phyloP scores from a whole-genome alignment of 1,140 invertebrate genomes.

The Atta texana region DNA sequence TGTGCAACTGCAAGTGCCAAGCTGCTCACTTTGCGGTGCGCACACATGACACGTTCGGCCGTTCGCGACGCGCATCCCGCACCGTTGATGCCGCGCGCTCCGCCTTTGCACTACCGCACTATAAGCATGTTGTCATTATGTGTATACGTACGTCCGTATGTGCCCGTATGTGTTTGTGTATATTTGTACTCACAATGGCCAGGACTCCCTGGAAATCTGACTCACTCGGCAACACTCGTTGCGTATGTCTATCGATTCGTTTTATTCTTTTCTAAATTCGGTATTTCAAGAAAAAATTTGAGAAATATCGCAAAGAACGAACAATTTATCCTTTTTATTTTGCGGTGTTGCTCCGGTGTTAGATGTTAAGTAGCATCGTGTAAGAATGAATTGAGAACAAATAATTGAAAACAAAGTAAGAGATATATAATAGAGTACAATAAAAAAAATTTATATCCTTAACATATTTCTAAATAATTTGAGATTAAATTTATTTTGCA shows the following conservation, averaged over 20 bases:
- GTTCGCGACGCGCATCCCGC: constrained; percentile 64
- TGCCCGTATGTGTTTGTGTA: not conserved
- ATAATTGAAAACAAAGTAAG: not conserved
- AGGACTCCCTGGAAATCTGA: constrained; percentile 57
- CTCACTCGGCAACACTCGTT: constrained; percentile 29
- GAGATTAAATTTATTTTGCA: not conserved
- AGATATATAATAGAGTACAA: not conserved
- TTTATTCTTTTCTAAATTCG: constrained; percentile 1
- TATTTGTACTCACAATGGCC: constrained; percentile 40
- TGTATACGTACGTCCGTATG: not conserved
- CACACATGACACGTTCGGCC: constrained; percentile 74
- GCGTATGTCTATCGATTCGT: constrained; percentile 25
- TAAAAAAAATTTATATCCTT: not conserved
- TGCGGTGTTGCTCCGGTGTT: not conserved
- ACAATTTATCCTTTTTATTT: not conserved
- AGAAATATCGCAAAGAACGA: not conserved
- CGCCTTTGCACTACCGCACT: constrained; percentile 52
- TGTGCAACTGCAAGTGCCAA: constrained; percentile 76
- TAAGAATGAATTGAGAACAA: not conserved
- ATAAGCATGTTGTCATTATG: not conserved
- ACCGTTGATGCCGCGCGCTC: constrained; percentile 58
- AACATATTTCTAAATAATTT: not conserved
- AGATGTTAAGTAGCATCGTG: not conserved
- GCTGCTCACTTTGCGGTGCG: constrained; percentile 75
- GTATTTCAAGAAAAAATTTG: constrained; percentile 4